A percentile compares a stretch with the other conserved stretches of the same genome.
These are phyloP conservation scores for Galagoides demidoff DNA, from an alignment of 2,797 vertebrate species.

Conservation along the genomic window DNA sequence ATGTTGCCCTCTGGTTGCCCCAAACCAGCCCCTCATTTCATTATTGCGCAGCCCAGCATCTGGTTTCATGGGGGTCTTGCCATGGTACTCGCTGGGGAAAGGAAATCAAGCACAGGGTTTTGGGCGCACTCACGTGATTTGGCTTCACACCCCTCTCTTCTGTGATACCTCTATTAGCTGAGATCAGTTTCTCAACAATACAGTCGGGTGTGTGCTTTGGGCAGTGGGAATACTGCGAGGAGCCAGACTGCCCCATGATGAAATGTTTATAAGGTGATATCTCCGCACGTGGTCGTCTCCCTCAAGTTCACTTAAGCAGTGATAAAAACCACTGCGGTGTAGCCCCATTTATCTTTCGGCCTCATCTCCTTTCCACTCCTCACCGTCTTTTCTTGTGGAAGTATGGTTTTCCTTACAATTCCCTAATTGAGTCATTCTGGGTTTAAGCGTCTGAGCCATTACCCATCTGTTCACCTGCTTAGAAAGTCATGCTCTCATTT, in stretches of 20 bases:
- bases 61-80: neutral
- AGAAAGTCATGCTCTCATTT: neutral
- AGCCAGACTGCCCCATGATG: rapidly evolving
- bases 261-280: neutral
- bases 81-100: rapidly evolving
- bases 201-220: neutral
- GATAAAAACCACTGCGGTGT: neutral
- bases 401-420: neutral
- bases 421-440: neutral
- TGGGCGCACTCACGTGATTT: rapidly evolving
- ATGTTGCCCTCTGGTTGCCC: neutral
- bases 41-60: rapidly evolving
- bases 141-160: rapidly evolving
- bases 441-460: too few relatives aligned
- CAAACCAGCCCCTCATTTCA: too few relatives aligned
- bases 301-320: neutral
- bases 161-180: rapidly evolving
- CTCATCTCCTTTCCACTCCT: rapidly evolving
- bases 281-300: neutral
- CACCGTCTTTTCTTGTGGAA: neutral
- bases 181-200: neutral
- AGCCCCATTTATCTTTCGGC: neutral
- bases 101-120: neutral
- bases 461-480: neutral
- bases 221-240: neutral